Percentiles rank a stretch among this genome's conserved stretches.
phyloP scores from a whole-genome alignment of 2,888 invertebrate species.

The Chouioia cunea region DNA sequence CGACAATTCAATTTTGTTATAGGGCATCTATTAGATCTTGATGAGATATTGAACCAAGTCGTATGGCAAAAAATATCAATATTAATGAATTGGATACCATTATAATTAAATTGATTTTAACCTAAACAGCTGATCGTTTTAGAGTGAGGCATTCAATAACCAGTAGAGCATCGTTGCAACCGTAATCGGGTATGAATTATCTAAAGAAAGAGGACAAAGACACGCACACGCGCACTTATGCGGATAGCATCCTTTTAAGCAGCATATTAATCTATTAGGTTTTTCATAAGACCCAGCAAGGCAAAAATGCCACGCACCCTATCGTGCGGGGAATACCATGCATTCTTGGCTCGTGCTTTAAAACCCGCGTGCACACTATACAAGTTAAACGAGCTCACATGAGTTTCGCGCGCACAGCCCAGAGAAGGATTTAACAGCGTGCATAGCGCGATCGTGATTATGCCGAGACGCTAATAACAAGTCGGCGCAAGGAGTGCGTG shows the following conservation, averaged over 20 bases:
- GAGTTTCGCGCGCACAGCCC: not conserved
- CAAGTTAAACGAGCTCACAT: not conserved
- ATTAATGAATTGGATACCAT: too few relatives aligned
- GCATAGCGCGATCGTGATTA: slow-evolving; percentile 53
- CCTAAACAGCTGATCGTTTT: too few relatives aligned
- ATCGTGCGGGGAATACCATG: slow-evolving; percentile 14
- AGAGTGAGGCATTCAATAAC: too few relatives aligned
- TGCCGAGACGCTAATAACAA: slow-evolving; percentile 58
- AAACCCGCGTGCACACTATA: slow-evolving; percentile 8
- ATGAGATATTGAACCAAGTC: too few relatives aligned
- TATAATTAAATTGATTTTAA: too few relatives aligned
- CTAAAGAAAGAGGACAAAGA: too few relatives aligned
- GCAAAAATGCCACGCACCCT: slow-evolving; percentile 13
- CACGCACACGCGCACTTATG: too few relatives aligned
- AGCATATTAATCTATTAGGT: slow-evolving; percentile 31
- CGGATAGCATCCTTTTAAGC: not conserved
- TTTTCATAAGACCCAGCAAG: not conserved
- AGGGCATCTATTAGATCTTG: too few relatives aligned
- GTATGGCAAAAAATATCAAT: too few relatives aligned
- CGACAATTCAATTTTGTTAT: too few relatives aligned
- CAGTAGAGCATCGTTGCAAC: too few relatives aligned
- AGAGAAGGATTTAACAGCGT: slow-evolving; percentile 48
- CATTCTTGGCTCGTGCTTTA: slow-evolving; percentile 13
- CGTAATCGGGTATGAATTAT: too few relatives aligned
- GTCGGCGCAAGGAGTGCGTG: slow-evolving; percentile 53